A percentile compares a stretch with the other conserved stretches of the same genome.
phyloP scores from a whole-genome alignment of 2,797 vertebrate genomes.

The Cirrhinus molitorella region DNA sequence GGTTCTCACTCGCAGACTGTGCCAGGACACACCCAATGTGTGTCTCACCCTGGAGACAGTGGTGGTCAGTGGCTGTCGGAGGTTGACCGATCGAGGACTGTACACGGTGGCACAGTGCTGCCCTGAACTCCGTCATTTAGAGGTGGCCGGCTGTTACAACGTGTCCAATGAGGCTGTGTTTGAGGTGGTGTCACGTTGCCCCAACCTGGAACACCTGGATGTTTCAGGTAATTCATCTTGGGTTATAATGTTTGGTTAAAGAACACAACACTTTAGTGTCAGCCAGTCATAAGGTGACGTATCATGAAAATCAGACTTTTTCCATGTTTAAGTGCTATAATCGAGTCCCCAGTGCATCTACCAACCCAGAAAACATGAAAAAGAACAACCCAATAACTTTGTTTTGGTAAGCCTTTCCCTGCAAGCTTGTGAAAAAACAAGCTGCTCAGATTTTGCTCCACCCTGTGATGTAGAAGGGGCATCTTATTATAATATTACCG shows the following conservation, averaged over 20 bases:
- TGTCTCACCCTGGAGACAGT: slow-evolving; percentile 90
- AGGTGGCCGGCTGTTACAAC: slow-evolving; percentile 87
- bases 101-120: slow-evolving; percentile 90
- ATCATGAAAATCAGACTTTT: too few species aligned
- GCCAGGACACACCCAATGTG: slow-evolving; percentile 90
- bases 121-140: slow-evolving; percentile 86
- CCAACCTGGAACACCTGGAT: slow-evolving; percentile 89
- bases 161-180: slow-evolving; percentile 90
- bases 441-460: too few species aligned
- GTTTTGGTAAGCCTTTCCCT: too few species aligned
- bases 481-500: not conserved
- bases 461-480: not conserved
- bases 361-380: not conserved
- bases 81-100: slow-evolving; percentile 88
- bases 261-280: not conserved
- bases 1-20: slow-evolving; percentile 87
- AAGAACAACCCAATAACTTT: not conserved
- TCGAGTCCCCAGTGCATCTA: not conserved
- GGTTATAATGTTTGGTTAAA: not conserved
- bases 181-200: slow-evolving; percentile 88
- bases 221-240: slow-evolving; percentile 82
- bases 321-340: too few species aligned
- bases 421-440: too few species aligned
- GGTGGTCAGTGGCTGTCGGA: slow-evolving; percentile 86
- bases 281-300: not conserved